Evolutionary conservation across 2,113 vertebrate genomes (phyloP).

Genomic region (Apodemus speciosus): DNA sequence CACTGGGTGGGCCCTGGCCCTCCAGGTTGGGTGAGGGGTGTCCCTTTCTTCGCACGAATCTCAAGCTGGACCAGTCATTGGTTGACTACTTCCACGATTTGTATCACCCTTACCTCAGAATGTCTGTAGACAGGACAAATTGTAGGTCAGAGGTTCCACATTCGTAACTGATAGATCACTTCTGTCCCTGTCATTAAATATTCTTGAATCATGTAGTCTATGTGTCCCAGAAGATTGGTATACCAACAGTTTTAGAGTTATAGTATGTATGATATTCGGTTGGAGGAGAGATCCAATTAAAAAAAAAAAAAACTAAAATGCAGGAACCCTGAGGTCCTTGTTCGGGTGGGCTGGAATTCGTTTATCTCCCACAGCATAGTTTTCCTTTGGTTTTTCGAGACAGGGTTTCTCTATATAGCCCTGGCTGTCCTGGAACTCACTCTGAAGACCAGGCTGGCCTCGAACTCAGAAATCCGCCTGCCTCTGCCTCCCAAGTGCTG

Average conservation of each 20-base stretch:
- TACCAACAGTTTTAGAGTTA: constrained; percentile 27
- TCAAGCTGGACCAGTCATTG: background rate
- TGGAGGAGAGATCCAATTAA: background rate
- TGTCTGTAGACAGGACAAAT: background rate
- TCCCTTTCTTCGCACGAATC: background rate
- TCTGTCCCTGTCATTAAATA: background rate
- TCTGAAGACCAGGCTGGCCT: too few relatives aligned
- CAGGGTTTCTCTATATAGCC: too few relatives aligned
- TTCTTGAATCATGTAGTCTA: constrained; percentile 33
- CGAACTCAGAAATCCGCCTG: too few relatives aligned
- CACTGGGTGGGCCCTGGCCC: background rate
- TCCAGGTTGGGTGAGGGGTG: background rate
- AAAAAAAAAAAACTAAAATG: background rate
- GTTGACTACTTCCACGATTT: background rate
- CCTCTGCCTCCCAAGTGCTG: too few relatives aligned
- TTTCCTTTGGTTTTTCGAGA: too few relatives aligned
- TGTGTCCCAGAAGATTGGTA: background rate
- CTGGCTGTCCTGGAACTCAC: too few relatives aligned
- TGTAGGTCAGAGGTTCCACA: background rate
- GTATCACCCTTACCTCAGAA: background rate
- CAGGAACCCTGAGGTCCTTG: background rate
- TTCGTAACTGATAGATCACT: background rate
- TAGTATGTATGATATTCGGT: background rate
- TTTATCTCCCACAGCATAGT: background rate
- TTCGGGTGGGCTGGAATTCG: constrained; percentile 21